These are phyloP conservation scores for Zygogramma bicolorata DNA, from an alignment of 2,888 invertebrate species.

Conservation along the genomic window DNA sequence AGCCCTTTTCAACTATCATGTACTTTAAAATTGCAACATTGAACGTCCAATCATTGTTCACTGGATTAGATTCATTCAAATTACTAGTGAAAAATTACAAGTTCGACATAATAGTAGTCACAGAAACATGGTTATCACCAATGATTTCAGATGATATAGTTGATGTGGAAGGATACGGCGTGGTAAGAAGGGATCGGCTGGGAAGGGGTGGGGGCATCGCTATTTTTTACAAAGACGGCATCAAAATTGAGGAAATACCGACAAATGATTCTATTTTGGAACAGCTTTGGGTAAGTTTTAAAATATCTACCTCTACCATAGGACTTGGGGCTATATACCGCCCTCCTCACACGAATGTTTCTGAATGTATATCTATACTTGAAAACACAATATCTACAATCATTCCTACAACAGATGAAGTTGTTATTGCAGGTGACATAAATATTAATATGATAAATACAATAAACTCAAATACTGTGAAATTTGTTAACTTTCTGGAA, in stretches of 20 bases:
- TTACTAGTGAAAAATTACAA: background rate
- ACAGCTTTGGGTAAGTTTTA: slow-evolving; percentile 17
- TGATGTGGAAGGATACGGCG: background rate
- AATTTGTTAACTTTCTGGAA: slow-evolving; percentile 13
- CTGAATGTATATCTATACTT: slow-evolving; percentile 1
- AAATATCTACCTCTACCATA: background rate
- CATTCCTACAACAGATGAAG: background rate
- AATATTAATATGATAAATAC: no score
- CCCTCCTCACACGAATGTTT: slow-evolving; percentile 6
- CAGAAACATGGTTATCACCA: slow-evolving; percentile 21
- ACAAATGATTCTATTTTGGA: slow-evolving; percentile 7
- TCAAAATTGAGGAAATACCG: background rate
- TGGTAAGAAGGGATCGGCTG: slow-evolving; percentile 7
- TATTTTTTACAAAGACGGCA: background rate
- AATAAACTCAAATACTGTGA: no score
- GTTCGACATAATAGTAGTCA: background rate
- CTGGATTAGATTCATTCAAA: slow-evolving; percentile 13
- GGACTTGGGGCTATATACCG: slow-evolving; percentile 4
- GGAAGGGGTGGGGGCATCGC: slow-evolving; percentile 8
- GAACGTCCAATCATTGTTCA: slow-evolving; percentile 16
- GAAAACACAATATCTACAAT: background rate
- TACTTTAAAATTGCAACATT: background rate
- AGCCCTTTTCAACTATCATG: background rate
- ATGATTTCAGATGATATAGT: background rate
- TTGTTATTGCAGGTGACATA: slow-evolving; percentile 10